Evolutionary conservation across 2,888 invertebrate genomes (phyloP), one percentile per base, ranked within the genome.

Genomic region (Limnephilus rhombicus): DNA sequence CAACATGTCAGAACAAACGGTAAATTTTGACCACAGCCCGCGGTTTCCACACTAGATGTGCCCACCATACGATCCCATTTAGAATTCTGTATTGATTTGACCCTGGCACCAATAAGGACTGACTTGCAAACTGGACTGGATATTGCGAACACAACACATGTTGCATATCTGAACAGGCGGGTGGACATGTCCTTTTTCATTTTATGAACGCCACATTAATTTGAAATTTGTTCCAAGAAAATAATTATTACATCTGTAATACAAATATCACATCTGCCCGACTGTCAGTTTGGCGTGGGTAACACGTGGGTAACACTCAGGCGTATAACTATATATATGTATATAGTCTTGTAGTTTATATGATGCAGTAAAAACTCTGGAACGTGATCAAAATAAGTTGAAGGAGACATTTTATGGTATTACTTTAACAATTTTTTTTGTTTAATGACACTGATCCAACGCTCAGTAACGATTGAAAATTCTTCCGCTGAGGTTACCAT

Each of bases 31-130:
- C 68, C 68, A 68, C 24, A 68, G 1, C n/a, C 68, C 68, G 68
- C 24, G 68, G 68, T 5, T n/a, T 68, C 9, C 24, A 68, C 24
- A 68, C 24, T 24, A 68, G 68, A 24, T 68, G n/a, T n/a, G 68
- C 24, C 53, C 53, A 53, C 53, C 18, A 2, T 68, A 68, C 68
- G 68, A 24, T 4, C 18, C 83, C 83, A 18, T 37, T 83, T n/a
- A 37, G 24, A 37, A 34, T 83, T 41, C 83, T 83, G 83, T 37
- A 83, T 83, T 83, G 83, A 41, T 37, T 83, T 83, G 83, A 83
- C 83, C 83, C 83, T 83, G 83, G 83, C 37, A 37, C 83, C 34
- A 83, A 83, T 83, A 83, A 83, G 83, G 83, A 37, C 83, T 83
- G 83, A 37, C 34, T 83, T 24, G 24, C 83, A 37, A 41, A 83